A percentile compares a stretch with the other conserved stretches of the same genome.
Evolutionary conservation across 2,888 invertebrate species (phyloP).

Genomic region (Sphinx pinastri): DNA sequence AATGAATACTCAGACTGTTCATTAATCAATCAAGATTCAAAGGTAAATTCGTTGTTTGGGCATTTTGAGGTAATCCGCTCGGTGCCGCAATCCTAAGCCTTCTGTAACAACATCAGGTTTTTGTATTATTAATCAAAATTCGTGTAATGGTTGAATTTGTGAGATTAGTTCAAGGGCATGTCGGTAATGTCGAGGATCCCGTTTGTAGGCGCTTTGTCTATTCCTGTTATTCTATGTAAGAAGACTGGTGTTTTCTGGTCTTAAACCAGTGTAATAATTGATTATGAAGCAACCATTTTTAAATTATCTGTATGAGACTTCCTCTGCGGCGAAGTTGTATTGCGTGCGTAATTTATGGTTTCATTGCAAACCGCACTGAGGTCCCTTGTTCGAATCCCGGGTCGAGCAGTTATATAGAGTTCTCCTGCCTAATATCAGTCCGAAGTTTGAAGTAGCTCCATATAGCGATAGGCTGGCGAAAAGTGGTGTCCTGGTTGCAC

Average conservation of each 20-base stretch:
- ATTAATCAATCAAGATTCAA: slow-evolving; percentile 15
- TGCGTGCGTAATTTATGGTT: too few species aligned
- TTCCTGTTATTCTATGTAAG: not conserved
- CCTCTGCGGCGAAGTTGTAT: too few species aligned
- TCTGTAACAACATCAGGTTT: not conserved
- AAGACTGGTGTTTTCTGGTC: too few species aligned
- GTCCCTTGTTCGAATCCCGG: too few species aligned
- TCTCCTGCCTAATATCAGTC: too few species aligned
- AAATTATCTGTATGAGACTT: too few species aligned
- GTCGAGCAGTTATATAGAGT: too few species aligned
- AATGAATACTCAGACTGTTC: not conserved
- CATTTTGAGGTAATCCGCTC: not conserved
- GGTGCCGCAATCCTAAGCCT: not conserved
- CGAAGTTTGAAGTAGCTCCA: not conserved
- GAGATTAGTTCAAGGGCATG: not conserved
- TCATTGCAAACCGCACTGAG: too few species aligned
- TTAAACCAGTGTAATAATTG: too few species aligned
- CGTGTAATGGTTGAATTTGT: not conserved
- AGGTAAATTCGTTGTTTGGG: slow-evolving; percentile 7
- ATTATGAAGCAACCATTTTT: too few species aligned
- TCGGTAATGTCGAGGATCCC: not conserved
- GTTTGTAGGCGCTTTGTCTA: not conserved
- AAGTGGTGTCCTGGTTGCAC: too few species aligned
- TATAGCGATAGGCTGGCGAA: not conserved
- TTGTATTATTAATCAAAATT: not conserved